phyloP scores from a whole-genome alignment of 2,888 invertebrate species.

The Nematopogon swammerdamellus region DNA sequence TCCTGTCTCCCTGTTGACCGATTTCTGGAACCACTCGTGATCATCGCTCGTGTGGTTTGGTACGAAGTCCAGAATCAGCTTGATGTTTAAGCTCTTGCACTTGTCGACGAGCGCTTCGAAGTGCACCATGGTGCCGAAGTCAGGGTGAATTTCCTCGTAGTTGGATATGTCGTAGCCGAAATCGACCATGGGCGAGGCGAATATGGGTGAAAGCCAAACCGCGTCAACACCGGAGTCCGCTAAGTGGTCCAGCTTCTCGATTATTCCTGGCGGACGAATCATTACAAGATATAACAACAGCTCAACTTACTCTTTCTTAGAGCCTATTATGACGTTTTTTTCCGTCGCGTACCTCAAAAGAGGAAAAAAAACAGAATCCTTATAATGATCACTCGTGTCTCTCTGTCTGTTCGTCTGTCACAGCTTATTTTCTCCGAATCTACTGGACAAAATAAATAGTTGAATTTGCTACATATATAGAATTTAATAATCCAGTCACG shows the following conservation, averaged over 20 bases:
- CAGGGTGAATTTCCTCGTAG: slow-evolving; percentile 43
- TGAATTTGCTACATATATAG: too few species aligned
- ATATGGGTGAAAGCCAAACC: slow-evolving; percentile 59
- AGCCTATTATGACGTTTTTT: too few species aligned
- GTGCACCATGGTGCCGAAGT: slow-evolving; percentile 51
- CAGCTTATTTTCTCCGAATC: too few species aligned
- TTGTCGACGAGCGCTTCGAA: slow-evolving; percentile 31
- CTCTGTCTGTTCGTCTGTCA: too few species aligned
- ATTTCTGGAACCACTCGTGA: slow-evolving; percentile 72
- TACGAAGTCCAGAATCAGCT: slow-evolving; percentile 62
- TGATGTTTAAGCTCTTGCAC: slow-evolving; percentile 20
- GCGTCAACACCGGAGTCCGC: slow-evolving; percentile 41
- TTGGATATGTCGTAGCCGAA: slow-evolving; percentile 60
- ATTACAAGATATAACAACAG: too few species aligned
- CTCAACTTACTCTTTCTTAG: too few species aligned
- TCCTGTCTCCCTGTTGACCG: slow-evolving; percentile 48
- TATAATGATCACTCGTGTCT: too few species aligned
- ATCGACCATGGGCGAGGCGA: slow-evolving; percentile 55
- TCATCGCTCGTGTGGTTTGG: slow-evolving; percentile 76
- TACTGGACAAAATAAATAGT: too few species aligned
- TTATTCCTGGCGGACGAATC: too few species aligned
- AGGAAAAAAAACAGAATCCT: too few species aligned
- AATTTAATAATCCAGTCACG: too few species aligned
- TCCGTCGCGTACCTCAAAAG: too few species aligned
- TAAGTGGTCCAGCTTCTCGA: slow-evolving; percentile 39